Evolutionary conservation across 2,888 invertebrate genomes (phyloP).

Genomic region (Phlogophora meticulosa): DNA sequence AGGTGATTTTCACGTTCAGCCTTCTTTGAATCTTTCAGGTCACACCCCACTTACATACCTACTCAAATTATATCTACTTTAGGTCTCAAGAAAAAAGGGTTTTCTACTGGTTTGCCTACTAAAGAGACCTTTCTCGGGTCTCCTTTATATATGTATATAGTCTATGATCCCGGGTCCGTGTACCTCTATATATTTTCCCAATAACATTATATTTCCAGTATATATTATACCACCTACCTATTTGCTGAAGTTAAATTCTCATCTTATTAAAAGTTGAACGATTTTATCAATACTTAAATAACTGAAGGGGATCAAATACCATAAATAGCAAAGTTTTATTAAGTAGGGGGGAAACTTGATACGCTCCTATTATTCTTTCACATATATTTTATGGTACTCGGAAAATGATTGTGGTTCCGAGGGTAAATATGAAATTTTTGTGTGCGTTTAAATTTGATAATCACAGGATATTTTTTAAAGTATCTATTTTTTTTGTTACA

Average conservation of each 20-base stretch:
- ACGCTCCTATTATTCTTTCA: slow-evolving; percentile 36
- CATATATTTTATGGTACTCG: slow-evolving; percentile 19
- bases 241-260: slow-evolving; percentile 35
- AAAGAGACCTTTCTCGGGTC: neutral
- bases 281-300: slow-evolving; percentile 55
- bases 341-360: slow-evolving; percentile 43
- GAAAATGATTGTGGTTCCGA: slow-evolving; percentile 24
- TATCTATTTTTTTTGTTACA: slow-evolving; percentile 56
- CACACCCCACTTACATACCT: neutral
- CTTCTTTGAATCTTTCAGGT: neutral
- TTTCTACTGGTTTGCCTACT: neutral
- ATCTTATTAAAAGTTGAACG: slow-evolving; percentile 61
- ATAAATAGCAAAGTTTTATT: slow-evolving; percentile 64
- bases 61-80: neutral
- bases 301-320: slow-evolving; percentile 54
- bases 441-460: neutral
- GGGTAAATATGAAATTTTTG: slow-evolving; percentile 3
- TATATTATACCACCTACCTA: slow-evolving; percentile 8
- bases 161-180: too few relatives aligned
- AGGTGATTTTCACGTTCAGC: neutral
- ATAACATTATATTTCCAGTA: slow-evolving; percentile 23
- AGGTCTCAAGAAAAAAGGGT: neutral
- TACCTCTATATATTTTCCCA: slow-evolving; percentile 9
- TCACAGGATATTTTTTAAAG: neutral
- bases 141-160: too few relatives aligned